phyloP scores from a whole-genome alignment of 2,888 invertebrate species.

The Mythimna ferrago region DNA sequence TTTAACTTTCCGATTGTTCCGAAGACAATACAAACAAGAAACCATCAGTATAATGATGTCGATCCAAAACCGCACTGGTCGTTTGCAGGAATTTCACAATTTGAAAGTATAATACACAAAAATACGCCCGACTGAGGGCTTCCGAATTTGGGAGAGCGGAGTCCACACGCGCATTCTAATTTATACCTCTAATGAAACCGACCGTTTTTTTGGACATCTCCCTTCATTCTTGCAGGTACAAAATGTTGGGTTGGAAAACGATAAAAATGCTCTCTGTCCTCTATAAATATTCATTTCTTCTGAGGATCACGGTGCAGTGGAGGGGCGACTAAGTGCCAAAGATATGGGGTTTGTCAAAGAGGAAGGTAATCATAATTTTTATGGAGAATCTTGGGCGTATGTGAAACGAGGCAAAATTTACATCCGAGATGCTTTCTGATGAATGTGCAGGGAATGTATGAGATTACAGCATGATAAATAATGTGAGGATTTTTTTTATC shows the following conservation, averaged over 20 bases:
- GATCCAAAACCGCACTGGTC: conserved; percentile 74
- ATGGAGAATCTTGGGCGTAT: conserved; percentile 70
- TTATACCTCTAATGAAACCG: conserved; percentile 86
- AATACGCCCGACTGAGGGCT: conserved; percentile 70
- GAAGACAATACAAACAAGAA: conserved; percentile 69
- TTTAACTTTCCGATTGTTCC: conserved; percentile 55
- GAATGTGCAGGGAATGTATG: conserved; percentile 65
- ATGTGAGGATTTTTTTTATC: conserved; percentile 64
- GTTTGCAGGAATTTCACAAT: conserved; percentile 77
- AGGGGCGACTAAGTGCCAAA: conserved; percentile 79
- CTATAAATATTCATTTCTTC: conserved; percentile 87
- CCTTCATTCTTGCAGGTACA: conserved; percentile 80
- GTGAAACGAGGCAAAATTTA: conserved; percentile 69
- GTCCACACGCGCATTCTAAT: conserved; percentile 83
- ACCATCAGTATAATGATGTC: conserved; percentile 78
- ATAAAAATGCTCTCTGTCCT: conserved; percentile 80
- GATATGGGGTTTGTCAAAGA: conserved; percentile 83
- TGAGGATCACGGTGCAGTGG: conserved; percentile 58
- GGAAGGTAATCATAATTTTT: conserved; percentile 86
- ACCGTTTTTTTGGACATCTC: conserved; percentile 75
- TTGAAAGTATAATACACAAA: conserved; percentile 87
- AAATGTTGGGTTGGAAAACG: conserved; percentile 74
- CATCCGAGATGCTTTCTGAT: conserved; percentile 66
- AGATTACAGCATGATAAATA: conserved; percentile 71
- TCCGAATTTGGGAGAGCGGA: conserved; percentile 76